A percentile compares a stretch with the other conserved stretches of the same genome.
Evolutionary conservation across 2,113 vertebrate species (phyloP).

Genomic region (Dasyornis broadbenti): DNA sequence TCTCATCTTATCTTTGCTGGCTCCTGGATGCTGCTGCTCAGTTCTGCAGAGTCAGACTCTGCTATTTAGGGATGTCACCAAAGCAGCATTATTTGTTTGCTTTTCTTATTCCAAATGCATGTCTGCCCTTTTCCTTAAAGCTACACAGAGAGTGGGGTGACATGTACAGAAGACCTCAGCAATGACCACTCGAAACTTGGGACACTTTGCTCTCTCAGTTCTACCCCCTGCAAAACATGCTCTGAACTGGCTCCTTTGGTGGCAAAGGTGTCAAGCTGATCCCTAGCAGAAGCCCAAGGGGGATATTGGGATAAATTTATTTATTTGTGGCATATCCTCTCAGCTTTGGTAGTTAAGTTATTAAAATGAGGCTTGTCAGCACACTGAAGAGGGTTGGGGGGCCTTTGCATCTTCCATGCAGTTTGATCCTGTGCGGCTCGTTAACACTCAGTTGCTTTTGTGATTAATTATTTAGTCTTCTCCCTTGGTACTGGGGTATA

Average conservation of each 20-base stretch:
- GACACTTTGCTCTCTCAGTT: background rate
- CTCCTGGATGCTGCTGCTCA: background rate
- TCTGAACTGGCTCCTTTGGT: background rate
- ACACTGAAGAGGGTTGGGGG: background rate
- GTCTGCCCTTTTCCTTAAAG: background rate
- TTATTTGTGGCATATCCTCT: background rate
- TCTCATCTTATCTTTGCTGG: fast-evolving
- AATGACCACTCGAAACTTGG: background rate
- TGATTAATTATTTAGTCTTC: slow-evolving; percentile 70
- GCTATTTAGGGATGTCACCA: background rate
- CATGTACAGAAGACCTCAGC: background rate
- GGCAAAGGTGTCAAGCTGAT: background rate
- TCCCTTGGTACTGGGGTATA: slow-evolving; percentile 20
- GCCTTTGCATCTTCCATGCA: slow-evolving; percentile 51
- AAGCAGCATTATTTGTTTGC: background rate
- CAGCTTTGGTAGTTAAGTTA: background rate
- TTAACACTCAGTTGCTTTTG: slow-evolving; percentile 65
- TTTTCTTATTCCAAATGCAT: background rate
- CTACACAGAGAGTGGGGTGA: fast-evolving
- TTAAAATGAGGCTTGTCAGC: slow-evolving; percentile 29
- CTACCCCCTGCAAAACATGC: fast-evolving
- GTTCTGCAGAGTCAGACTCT: background rate
- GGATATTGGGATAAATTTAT: background rate
- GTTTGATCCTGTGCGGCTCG: slow-evolving; percentile 57
- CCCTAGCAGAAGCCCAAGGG: background rate